phyloP scores from a whole-genome alignment of 1,140 invertebrate genomes.

The Episyrphus balteatus region DNA sequence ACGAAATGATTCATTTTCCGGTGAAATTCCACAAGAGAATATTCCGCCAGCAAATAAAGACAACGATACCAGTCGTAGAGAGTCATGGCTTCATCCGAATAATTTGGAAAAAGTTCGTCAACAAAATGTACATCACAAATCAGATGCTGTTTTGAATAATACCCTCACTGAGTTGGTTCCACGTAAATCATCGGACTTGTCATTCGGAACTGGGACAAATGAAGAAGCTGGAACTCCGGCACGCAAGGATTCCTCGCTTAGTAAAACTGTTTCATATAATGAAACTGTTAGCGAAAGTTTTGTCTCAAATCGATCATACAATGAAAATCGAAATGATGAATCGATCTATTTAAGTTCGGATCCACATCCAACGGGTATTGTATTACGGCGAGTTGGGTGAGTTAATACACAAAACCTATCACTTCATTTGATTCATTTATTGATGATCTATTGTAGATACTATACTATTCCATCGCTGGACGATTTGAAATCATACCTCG shows the following conservation, averaged over 20 bases:
- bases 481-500: slow-evolving; percentile 52
- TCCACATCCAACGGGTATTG: slow-evolving; percentile 50
- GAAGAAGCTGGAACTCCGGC: slow-evolving; percentile 1
- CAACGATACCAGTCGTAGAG: slow-evolving; percentile 16
- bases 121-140: slow-evolving; percentile 23
- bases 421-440: not conserved
- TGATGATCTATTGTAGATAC: slow-evolving; percentile 47
- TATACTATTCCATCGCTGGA: slow-evolving; percentile 75
- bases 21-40: slow-evolving; percentile 6
- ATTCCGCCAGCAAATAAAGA: slow-evolving; percentile 9
- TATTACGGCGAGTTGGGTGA: slow-evolving; percentile 50
- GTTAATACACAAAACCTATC: slow-evolving; percentile 5
- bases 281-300: slow-evolving; percentile 22
- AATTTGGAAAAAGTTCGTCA: slow-evolving; percentile 29
- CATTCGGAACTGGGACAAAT: not conserved
- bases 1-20: slow-evolving; percentile 19
- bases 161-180: slow-evolving; percentile 25
- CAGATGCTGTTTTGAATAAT: slow-evolving; percentile 23
- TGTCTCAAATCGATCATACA: slow-evolving; percentile 14
- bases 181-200: slow-evolving; percentile 22
- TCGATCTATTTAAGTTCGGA: slow-evolving; percentile 3
- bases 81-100: slow-evolving; percentile 34
- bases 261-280: slow-evolving; percentile 13
- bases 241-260: slow-evolving; percentile 13
- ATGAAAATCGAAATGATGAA: slow-evolving; percentile 9